A percentile compares a stretch with the other conserved stretches of the same genome.
Evolutionary conservation across 2,888 invertebrate genomes (phyloP).

Genomic region (Habroteleia sp.): DNA sequence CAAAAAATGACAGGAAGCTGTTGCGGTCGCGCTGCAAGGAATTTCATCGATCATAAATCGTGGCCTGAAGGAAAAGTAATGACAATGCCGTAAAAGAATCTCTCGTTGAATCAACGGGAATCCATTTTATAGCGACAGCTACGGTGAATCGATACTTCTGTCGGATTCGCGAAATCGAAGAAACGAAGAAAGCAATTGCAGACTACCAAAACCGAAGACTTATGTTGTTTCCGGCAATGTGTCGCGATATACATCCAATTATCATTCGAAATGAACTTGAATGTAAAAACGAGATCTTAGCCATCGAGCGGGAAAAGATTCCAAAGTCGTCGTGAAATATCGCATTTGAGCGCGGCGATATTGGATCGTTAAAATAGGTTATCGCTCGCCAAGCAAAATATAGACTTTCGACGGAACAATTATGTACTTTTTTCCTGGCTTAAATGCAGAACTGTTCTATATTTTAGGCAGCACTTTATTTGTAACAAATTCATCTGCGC

Average conservation of each 20-base stretch:
- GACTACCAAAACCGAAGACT: slow-evolving; percentile 13
- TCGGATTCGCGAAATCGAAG: slow-evolving; percentile 27
- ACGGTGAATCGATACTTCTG: slow-evolving; percentile 45
- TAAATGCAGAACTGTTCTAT: slow-evolving; percentile 1
- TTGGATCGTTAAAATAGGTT: slow-evolving; percentile 36
- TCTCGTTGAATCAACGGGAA: slow-evolving; percentile 35
- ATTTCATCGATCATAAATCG: slow-evolving; percentile 46
- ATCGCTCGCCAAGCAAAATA: slow-evolving; percentile 35
- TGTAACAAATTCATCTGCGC: slow-evolving; percentile 17
- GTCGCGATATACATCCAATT: slow-evolving; percentile 35
- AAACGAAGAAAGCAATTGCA: slow-evolving; percentile 27
- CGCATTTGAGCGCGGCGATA: slow-evolving; percentile 30
- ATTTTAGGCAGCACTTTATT: slow-evolving; percentile 22
- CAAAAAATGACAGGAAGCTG: slow-evolving; percentile 16
- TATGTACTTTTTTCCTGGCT: slow-evolving; percentile 27
- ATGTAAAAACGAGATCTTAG: too few species aligned
- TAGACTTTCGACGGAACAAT: slow-evolving; percentile 19
- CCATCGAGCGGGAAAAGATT: background rate
- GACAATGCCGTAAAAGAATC: slow-evolving; percentile 28
- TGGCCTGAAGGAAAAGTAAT: slow-evolving; percentile 3
- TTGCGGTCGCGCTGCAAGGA: slow-evolving; percentile 13
- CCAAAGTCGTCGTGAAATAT: slow-evolving; percentile 16
- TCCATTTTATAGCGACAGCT: slow-evolving; percentile 53
- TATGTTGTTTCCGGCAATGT: slow-evolving; percentile 12
- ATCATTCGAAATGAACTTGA: slow-evolving; percentile 21